phyloP scores from a whole-genome alignment of 2,888 invertebrate genomes.

The Papilio elwesi region DNA sequence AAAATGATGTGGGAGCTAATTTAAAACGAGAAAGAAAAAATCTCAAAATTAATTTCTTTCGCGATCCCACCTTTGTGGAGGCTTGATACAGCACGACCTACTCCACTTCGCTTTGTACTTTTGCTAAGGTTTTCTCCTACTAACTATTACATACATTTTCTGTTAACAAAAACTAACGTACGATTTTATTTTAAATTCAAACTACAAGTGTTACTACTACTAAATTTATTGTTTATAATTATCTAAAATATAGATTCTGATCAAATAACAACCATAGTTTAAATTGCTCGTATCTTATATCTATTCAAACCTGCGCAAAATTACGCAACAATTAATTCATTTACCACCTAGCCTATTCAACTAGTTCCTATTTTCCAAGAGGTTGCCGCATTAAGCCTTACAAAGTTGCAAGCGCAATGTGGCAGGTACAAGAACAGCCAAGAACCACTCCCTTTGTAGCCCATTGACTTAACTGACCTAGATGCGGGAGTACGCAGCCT shows the following conservation, averaged over 20 bases:
- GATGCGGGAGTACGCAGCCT: constrained; percentile 11
- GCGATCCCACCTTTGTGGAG: not conserved
- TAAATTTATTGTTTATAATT: too few relatives aligned
- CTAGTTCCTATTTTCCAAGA: not conserved
- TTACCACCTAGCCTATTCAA: constrained; percentile 1
- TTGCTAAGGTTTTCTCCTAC: not conserved
- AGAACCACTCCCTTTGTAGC: constrained; percentile 33
- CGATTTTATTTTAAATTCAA: too few relatives aligned
- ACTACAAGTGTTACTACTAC: too few relatives aligned
- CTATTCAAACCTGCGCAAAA: too few relatives aligned
- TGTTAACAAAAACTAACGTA: not conserved
- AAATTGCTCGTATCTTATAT: too few relatives aligned
- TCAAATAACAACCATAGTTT: too few relatives aligned
- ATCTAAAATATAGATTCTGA: too few relatives aligned
- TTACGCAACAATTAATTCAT: too few relatives aligned
- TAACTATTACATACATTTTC: not conserved
- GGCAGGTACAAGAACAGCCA: not conserved
- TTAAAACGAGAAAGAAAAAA: constrained; percentile 10
- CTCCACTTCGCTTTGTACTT: not conserved
- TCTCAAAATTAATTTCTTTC: constrained; percentile 6
- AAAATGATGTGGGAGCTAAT: constrained; percentile 16
- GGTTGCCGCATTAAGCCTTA: not conserved
- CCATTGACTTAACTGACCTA: constrained; percentile 21
- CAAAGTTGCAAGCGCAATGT: constrained; percentile 17
- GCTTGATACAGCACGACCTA: constrained; percentile 13